A percentile compares a stretch with the other conserved stretches of the same genome.
Conservation (phyloP, 2,113 vertebrate species). For the Alouatta palliata region DNA sequence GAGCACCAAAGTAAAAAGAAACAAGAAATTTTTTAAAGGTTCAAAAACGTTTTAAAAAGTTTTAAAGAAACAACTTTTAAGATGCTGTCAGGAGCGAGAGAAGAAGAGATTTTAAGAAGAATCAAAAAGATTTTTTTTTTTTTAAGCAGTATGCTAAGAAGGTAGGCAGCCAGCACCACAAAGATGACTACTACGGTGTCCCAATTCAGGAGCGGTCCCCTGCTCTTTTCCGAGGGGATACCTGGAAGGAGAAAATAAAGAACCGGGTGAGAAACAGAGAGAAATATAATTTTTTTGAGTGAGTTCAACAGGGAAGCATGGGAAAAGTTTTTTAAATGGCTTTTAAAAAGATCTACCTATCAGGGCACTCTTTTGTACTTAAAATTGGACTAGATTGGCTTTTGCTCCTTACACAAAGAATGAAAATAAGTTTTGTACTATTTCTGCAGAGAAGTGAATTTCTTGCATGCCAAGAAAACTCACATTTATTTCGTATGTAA, state of each 20-base stretch:
- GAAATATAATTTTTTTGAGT: background rate
- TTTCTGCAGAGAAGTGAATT: background rate
- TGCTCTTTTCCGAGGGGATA: background rate
- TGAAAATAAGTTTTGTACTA: background rate
- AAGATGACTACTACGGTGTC: background rate
- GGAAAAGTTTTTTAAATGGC: background rate
- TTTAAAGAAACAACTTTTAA: conserved; percentile 1
- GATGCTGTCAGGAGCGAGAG: background rate
- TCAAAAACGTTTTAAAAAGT: too few relatives aligned
- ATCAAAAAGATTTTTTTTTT: too few relatives aligned
- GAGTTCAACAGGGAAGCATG: background rate
- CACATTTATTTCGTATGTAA: background rate
- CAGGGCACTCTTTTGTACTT: background rate
- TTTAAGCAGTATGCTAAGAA: background rate
- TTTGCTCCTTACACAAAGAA: background rate
- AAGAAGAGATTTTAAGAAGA: background rate
- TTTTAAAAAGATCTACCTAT: background rate
- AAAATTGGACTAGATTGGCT: background rate
- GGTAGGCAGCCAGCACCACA: background rate
- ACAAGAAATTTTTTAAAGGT: background rate
- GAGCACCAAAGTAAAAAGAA: conserved; percentile 54
- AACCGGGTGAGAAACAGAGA: background rate
- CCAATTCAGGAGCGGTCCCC: background rate
- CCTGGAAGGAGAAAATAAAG: background rate
- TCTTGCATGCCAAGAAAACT: background rate